Conservation (phyloP, 2,888 invertebrate species). For the Gisinianus flammeolus region DNA sequence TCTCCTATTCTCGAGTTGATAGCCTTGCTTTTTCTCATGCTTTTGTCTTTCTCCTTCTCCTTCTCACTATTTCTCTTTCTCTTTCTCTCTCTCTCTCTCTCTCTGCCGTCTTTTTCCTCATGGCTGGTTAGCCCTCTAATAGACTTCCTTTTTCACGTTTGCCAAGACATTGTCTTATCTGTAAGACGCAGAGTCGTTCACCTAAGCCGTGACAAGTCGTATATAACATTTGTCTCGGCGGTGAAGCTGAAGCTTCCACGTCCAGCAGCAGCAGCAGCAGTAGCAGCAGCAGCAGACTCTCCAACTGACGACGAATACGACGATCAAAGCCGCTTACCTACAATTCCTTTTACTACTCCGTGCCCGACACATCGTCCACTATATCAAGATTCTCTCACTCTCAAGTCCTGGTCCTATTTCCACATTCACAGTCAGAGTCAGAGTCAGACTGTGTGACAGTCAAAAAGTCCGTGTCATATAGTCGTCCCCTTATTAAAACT, state of each 20-base stretch:
- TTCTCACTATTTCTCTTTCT: background rate
- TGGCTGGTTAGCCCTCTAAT: constrained; percentile 3
- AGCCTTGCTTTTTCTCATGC: constrained; percentile 14
- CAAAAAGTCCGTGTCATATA: too few species aligned
- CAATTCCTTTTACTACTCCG: background rate
- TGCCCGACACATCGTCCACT: background rate
- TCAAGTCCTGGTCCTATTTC: background rate
- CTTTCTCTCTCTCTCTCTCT: background rate
- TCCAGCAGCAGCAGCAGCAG: background rate
- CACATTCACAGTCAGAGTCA: too few species aligned
- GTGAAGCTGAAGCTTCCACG: background rate
- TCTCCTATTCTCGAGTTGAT: constrained; percentile 1
- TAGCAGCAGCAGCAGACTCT: background rate
- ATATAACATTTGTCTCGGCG: constrained; percentile 8
- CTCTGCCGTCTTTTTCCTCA: background rate
- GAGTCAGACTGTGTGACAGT: too few species aligned
- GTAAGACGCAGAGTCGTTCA: constrained; percentile 3
- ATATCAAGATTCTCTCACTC: background rate
- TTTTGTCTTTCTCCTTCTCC: constrained; percentile 21
- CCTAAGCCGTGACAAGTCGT: constrained; percentile 10
- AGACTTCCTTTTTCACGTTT: constrained; percentile 21
- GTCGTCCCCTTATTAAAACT: too few species aligned
- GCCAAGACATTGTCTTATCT: constrained; percentile 14
- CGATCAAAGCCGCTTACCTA: background rate
- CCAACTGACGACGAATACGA: background rate